Evolutionary conservation across 2,888 invertebrate genomes (phyloP), one percentile per base, ranked within the genome.

Genomic region (Adineta ricciae): DNA sequence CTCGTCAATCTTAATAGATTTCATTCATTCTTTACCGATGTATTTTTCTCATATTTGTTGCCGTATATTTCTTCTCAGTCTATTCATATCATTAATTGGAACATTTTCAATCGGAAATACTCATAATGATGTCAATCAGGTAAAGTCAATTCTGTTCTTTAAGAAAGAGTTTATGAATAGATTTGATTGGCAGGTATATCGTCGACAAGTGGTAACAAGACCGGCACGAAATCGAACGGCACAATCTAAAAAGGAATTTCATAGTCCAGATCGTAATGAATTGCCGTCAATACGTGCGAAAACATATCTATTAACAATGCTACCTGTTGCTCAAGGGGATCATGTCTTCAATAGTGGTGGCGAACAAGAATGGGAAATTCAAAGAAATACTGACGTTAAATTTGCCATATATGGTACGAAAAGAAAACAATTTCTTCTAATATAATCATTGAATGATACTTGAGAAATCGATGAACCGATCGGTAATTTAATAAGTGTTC

Each of bases 361-460:
- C 9, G 41, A 78, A 41, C 41, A 78, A 78, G 78, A 78, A 41
- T 78, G 78, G 78, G 24, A 78, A 78, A 38, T 78, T 41, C 78
- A 78, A 41, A 24, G 38, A 78, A 14, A 78, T 41, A 78, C 19
- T 0, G 11, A 38, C 24, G n/a, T n/a, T 24, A 3, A 78, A 41
- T 78, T 78, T 78, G 14, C 14, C 41, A 24, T 78, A 0, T 78
- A 41, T 41, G 78, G 78, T 78, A 64, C 19, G 64, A 32, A 32
- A 16, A 4, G 27, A 49, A 49, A 49, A n/a, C n/a, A n/a, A n/a
- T n/a, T n/a, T n/a, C n/a, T n/a, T n/a, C n/a, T n/a, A n/a, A n/a
- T n/a, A n/a, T n/a, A n/a, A n/a, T n/a, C n/a, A n/a, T n/a, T n/a
- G n/a, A n/a, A n/a, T n/a, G n/a, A n/a, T n/a, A n/a, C n/a, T n/a